A percentile compares a stretch with the other conserved stretches of the same genome.
Conservation (phyloP, 2,797 vertebrate species). For the Darevskia nairensis region DNA sequence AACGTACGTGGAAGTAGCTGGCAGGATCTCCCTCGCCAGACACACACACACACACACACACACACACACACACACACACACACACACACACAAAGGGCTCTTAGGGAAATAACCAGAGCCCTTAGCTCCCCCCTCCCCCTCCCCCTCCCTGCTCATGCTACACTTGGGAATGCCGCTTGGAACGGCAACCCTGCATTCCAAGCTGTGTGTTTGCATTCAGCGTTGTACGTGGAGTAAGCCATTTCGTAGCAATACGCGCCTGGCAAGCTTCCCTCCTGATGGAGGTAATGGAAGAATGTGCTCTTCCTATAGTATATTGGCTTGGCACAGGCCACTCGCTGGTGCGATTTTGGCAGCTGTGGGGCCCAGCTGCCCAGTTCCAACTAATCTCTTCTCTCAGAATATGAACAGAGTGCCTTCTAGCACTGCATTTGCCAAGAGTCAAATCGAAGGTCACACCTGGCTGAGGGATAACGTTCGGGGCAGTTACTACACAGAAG, state of each 20-base stretch:
- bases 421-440: slow-evolving; percentile 26
- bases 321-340: slow-evolving; percentile 30
- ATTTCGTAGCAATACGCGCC: slow-evolving; percentile 2
- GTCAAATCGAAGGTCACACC: background rate
- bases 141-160: background rate
- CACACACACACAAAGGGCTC: background rate
- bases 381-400: slow-evolving; percentile 27
- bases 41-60: background rate
- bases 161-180: background rate
- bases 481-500: background rate
- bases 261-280: slow-evolving; percentile 26
- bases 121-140: background rate
- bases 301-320: slow-evolving; percentile 29
- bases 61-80: no score
- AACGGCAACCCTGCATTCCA: background rate
- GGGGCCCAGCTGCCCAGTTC: slow-evolving; percentile 28
- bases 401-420: background rate
- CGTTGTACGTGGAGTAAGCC: slow-evolving; percentile 9
- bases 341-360: slow-evolving; percentile 37
- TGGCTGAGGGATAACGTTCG: fast-evolving
- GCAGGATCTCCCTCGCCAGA: background rate
- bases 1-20: background rate
- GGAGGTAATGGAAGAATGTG: slow-evolving; percentile 27
- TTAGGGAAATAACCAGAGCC: background rate
- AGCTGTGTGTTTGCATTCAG: slow-evolving; percentile 24